phyloP scores from a whole-genome alignment of 2,888 invertebrate genomes.

The Tiphia femorata region DNA sequence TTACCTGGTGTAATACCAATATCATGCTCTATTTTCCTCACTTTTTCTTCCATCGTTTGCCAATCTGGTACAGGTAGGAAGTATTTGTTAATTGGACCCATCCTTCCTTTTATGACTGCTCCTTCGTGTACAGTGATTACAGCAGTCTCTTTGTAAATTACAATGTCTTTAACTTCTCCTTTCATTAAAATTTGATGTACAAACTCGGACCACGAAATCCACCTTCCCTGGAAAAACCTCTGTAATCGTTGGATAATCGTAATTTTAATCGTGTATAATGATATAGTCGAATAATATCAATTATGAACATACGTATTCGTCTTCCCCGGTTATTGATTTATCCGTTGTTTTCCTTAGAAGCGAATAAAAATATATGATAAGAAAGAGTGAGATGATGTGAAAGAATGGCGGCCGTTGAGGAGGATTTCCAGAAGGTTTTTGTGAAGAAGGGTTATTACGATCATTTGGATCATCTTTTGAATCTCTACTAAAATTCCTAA shows the following conservation, averaged over 20 bases:
- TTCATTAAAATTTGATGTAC: conserved; percentile 93
- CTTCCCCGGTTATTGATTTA: neutral
- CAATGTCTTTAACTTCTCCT: conserved; percentile 92
- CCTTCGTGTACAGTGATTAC: conserved; percentile 88
- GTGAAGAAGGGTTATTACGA: conserved; percentile 17
- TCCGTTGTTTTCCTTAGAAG: neutral
- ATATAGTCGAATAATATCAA: neutral
- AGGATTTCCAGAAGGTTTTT: conserved; percentile 10
- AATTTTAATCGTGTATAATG: too few relatives aligned
- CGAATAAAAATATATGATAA: neutral
- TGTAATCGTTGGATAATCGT: too few relatives aligned
- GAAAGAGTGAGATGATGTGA: neutral
- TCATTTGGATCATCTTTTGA: conserved; percentile 25
- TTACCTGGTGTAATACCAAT: conserved; percentile 84
- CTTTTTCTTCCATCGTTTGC: conserved; percentile 89
- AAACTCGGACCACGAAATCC: conserved; percentile 98
- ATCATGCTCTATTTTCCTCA: conserved; percentile 85
- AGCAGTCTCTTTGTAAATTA: conserved; percentile 87
- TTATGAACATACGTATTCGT: neutral
- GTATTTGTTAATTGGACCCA: conserved; percentile 78
- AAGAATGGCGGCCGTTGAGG: neutral
- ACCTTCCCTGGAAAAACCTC: too few relatives aligned
- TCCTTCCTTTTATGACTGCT: conserved; percentile 86
- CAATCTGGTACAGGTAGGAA: conserved; percentile 90
- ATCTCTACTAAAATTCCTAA: conserved; percentile 44